Evolutionary conservation across 2,888 invertebrate genomes (phyloP).

Genomic region (Leptinotarsa haldemani): DNA sequence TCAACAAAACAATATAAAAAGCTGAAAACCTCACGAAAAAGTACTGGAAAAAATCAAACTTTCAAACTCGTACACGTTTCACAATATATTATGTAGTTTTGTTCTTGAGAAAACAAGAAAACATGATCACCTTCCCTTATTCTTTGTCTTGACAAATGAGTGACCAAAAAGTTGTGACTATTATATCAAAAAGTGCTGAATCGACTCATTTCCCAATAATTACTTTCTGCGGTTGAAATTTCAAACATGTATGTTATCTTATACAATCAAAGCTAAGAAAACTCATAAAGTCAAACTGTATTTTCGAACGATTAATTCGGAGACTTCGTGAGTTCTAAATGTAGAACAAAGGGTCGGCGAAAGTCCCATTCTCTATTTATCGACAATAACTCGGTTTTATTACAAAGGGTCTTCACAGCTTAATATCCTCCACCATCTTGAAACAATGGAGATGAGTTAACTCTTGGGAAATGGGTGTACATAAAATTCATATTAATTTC

Average conservation of each 20-base stretch:
- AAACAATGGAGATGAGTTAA: conserved; percentile 41
- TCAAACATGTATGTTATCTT: background rate
- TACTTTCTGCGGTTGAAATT: background rate
- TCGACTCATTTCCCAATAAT: too few species aligned
- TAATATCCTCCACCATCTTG: conserved; percentile 33
- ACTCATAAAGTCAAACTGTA: conserved; percentile 15
- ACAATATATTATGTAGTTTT: too few species aligned
- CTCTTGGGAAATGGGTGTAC: conserved; percentile 29
- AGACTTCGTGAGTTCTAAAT: conserved; percentile 26
- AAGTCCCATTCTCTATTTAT: conserved; percentile 43
- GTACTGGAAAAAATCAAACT: too few species aligned
- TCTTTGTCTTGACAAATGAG: too few species aligned
- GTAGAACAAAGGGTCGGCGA: conserved; percentile 42
- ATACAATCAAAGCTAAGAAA: background rate
- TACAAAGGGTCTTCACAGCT: conserved; percentile 31
- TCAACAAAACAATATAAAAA: too few species aligned
- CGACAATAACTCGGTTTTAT: conserved; percentile 46
- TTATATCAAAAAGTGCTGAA: too few species aligned
- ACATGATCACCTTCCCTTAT: too few species aligned
- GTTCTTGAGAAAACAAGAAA: too few species aligned
- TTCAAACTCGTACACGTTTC: too few species aligned
- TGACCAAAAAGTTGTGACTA: too few species aligned
- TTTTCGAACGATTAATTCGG: conserved; percentile 29
- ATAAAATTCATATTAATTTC: conserved; percentile 37
- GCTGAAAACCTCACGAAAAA: too few species aligned